Conservation (phyloP, 2,888 invertebrate species). For the Synanthedon vespiformis region DNA sequence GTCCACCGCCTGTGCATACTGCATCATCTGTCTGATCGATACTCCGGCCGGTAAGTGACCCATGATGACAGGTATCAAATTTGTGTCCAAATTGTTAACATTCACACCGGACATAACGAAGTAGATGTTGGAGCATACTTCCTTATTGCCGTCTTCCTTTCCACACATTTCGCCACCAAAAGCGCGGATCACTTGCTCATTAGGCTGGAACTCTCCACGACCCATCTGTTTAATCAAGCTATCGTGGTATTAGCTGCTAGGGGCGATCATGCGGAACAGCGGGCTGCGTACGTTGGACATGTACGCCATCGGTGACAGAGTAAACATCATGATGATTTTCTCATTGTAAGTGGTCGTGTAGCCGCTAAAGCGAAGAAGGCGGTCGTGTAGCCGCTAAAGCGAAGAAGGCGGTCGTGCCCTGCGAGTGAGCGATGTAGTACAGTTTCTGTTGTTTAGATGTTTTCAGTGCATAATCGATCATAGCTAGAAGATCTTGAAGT, state of each 20-base stretch:
- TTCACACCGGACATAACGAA: slow-evolving; percentile 72
- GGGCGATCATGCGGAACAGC: slow-evolving; percentile 47
- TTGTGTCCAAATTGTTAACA: slow-evolving; percentile 61
- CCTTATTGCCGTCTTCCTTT: slow-evolving; percentile 43
- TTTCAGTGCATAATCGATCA: slow-evolving; percentile 50
- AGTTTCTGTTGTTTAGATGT: slow-evolving; percentile 39
- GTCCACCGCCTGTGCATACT: slow-evolving; percentile 64
- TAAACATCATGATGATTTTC: slow-evolving; percentile 49
- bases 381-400: slow-evolving; percentile 39
- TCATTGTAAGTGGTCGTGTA: slow-evolving; percentile 40
- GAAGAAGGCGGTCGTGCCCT: slow-evolving; percentile 46
- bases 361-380: slow-evolving; percentile 46
- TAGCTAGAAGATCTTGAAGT: slow-evolving; percentile 48
- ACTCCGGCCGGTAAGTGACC: slow-evolving; percentile 69
- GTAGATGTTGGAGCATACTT: slow-evolving; percentile 71
- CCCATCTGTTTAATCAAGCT: slow-evolving; percentile 29
- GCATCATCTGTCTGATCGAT: slow-evolving; percentile 64
- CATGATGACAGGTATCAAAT: slow-evolving; percentile 63
- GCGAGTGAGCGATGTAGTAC: slow-evolving; percentile 47
- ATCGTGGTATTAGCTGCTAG: slow-evolving; percentile 33
- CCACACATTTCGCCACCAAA: slow-evolving; percentile 46
- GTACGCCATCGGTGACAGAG: slow-evolving; percentile 53
- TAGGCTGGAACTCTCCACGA: slow-evolving; percentile 39
- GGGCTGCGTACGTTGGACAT: slow-evolving; percentile 54
- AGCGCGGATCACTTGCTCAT: slow-evolving; percentile 28